Evolutionary conservation across 92 coral and sea anemone genomes (phyloP).

Genomic region (Epizoanthus scotinus): DNA sequence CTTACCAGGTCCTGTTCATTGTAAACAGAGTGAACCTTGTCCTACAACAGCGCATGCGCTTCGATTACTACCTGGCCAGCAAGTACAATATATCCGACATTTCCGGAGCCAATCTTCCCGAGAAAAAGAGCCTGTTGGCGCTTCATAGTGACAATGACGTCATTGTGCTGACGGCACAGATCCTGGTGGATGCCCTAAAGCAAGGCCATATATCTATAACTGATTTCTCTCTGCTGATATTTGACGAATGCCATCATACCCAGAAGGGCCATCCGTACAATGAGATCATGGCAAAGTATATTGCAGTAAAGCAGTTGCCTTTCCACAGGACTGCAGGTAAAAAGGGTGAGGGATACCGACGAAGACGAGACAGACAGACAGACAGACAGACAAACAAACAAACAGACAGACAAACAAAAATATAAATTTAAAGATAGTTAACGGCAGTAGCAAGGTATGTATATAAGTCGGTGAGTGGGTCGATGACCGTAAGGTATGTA

Average conservation of each 20-base stretch:
- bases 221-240: conserved; percentile 67
- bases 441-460: no score
- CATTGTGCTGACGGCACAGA: conserved; percentile 83
- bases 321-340: neutral
- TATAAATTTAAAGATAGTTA: neutral
- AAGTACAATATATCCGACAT: conserved; percentile 64
- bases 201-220: conserved; percentile 51
- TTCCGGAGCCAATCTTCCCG: conserved; percentile 76
- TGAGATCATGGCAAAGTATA: conserved; percentile 73
- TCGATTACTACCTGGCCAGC: conserved; percentile 60
- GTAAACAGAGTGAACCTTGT: conserved; percentile 87
- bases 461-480: neutral
- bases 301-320: conserved; percentile 49
- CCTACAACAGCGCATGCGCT: conserved; percentile 76
- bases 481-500: no score
- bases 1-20: conserved; percentile 62
- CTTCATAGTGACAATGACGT: conserved; percentile 56
- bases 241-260: conserved; percentile 81
- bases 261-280: conserved; percentile 76
- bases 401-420: neutral
- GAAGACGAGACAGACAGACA: neutral
- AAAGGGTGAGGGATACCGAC: neutral
- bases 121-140: conserved; percentile 43
- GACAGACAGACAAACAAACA: neutral
- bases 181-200: conserved; percentile 77